phyloP scores from a whole-genome alignment of 2,113 vertebrate species.

The Alouatta palliata region DNA sequence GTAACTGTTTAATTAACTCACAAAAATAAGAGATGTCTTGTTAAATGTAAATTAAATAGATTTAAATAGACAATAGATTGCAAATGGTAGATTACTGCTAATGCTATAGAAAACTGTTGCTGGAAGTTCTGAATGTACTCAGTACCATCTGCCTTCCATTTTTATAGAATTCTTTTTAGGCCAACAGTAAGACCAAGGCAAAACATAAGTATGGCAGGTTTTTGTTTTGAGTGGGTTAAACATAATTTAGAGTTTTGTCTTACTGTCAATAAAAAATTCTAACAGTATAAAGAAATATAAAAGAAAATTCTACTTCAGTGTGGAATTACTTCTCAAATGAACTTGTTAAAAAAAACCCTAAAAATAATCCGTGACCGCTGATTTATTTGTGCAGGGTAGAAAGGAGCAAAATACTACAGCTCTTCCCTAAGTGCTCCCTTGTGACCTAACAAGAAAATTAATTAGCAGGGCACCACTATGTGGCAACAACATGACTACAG shows the following conservation, averaged over 20 bases:
- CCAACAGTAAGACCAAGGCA: conserved; percentile 7
- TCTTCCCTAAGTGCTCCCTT: not conserved
- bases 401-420: not conserved
- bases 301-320: not conserved
- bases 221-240: conserved; percentile 19
- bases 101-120: conserved; percentile 68
- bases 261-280: not conserved
- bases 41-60: conserved; percentile 86
- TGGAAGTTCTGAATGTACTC: conserved; percentile 63
- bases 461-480: not conserved
- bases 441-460: conserved; percentile 54
- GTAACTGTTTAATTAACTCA: conserved; percentile 85
- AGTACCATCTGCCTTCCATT: conserved; percentile 67
- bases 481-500: not conserved
- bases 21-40: conserved; percentile 83
- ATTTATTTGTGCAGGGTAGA: conserved; percentile 27
- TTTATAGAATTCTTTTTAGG: conserved; percentile 23
- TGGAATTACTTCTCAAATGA: conserved; percentile 39
- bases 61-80: conserved; percentile 83
- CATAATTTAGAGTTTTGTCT: not conserved
- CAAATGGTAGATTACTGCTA: conserved; percentile 82
- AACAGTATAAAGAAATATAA: not conserved
- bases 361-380: conserved; percentile 21
- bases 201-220: not conserved
- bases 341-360: conserved; percentile 3